Base-by-base conservation (phyloP, 2,113 vertebrate species). In the Python bivittatus region DNA sequence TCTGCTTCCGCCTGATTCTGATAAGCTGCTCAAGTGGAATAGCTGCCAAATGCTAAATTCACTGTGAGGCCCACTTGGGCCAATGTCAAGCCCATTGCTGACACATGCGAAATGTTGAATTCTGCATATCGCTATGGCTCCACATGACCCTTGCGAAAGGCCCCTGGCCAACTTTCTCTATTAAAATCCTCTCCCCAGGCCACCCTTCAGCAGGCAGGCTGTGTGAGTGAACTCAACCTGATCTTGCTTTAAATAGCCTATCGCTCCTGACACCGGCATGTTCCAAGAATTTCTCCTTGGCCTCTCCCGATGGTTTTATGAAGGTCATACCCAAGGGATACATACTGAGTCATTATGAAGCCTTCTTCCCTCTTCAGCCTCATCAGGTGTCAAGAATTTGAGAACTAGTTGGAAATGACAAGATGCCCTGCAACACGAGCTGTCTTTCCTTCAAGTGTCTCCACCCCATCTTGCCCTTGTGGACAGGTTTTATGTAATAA, bases 281-380 rank as follows among this genome's bases (percentile, higher is more conserved):
- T 48, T 44, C 53, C 64, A 92, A 54, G 85, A 88, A 88, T 58
- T 57, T 88, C 53, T 57, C 53, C 25, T 88, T 88, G 60, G 85
- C 52, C 33, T 79, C 57, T 13, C 27, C 15, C 33, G 42, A 13
- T 10, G 23, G 25, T 42, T 42, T 57, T 44, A 92, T 57, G 38
- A 56, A 44, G 52, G 53, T 25, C 61, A 44, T n/a, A 53, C 60
- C 29, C 25, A 48, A 58, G 38, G 56, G 2, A 44, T 42, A 22
- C 8, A 79, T 3, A 57, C 61, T 79, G 27, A 42, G 29, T 58
- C 52, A 54, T 42, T 79, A 33, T 79, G 61, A 83, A 58, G 38
- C 64, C 61, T 92, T 61, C 29, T 54, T 25, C 57, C 60, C 54
- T 88, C 54, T 92, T 27, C 29, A 88, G 27, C 6, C 61, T 92